A percentile compares a stretch with the other conserved stretches of the same genome.
These are phyloP conservation scores for Sarcophaga carnaria DNA, from an alignment of 2,888 invertebrate species.

Conservation along the genomic window DNA sequence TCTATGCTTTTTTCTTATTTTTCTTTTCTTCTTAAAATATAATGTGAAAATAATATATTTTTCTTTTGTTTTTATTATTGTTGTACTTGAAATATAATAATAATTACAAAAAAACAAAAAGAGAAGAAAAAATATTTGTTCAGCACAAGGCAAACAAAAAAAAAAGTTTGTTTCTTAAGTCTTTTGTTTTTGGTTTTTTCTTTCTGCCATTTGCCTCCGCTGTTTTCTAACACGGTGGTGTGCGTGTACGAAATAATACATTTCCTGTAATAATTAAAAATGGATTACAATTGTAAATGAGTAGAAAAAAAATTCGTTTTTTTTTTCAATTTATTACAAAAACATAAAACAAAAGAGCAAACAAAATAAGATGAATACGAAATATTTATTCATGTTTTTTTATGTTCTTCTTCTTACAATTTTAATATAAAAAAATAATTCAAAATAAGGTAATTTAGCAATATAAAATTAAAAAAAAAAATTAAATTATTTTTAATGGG, in stretches of 20 bases:
- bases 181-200: constrained; percentile 42
- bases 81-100: constrained; percentile 52
- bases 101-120: constrained; percentile 23
- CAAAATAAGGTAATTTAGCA: too few species aligned
- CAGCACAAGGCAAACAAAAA: background rate
- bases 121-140: constrained; percentile 5
- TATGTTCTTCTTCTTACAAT: too few species aligned
- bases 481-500: too few species aligned
- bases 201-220: background rate
- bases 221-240: background rate
- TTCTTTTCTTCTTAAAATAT: background rate
- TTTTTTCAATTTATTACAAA: background rate
- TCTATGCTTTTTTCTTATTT: too few species aligned
- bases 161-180: constrained; percentile 54
- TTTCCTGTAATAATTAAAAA: constrained; percentile 69
- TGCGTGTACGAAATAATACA: constrained; percentile 65
- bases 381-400: too few species aligned
- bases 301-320: constrained; percentile 6
- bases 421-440: too few species aligned
- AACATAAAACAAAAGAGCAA: background rate
- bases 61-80: constrained; percentile 6
- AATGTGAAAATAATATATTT: constrained; percentile 43
- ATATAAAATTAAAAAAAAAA: too few species aligned
- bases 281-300: constrained; percentile 59
- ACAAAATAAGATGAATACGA: background rate